Percentiles rank a stretch among this genome's conserved stretches.
Evolutionary conservation across 2,797 vertebrate species (phyloP).

Genomic region (Thunnus albacares): DNA sequence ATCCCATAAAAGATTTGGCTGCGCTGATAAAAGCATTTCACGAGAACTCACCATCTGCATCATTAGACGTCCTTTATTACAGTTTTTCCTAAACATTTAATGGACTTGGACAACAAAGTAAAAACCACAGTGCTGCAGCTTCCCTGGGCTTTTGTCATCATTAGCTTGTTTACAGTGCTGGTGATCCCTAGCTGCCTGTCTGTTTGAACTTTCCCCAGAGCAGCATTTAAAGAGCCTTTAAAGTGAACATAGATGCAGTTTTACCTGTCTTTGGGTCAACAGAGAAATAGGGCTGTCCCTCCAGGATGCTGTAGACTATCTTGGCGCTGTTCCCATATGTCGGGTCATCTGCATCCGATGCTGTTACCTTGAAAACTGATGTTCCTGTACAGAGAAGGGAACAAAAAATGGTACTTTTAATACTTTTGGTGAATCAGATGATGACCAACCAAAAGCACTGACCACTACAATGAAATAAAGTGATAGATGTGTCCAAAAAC

Average conservation of each 20-base stretch:
- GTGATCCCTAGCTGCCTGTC: background rate
- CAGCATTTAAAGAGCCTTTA: background rate
- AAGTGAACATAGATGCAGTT: background rate
- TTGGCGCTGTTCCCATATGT: constrained; percentile 93
- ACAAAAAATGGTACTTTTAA: background rate
- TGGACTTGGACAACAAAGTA: background rate
- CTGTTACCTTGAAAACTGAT: constrained; percentile 91
- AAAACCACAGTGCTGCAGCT: background rate
- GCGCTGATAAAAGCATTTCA: constrained; percentile 7
- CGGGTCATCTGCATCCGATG: constrained; percentile 91
- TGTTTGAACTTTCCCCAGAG: background rate
- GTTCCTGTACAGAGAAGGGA: constrained; percentile 83
- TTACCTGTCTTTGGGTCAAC: constrained; percentile 92
- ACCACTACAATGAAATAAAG: background rate
- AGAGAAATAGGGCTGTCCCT: constrained; percentile 92
- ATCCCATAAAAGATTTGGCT: constrained; percentile 2
- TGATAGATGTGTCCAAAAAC: too few species aligned
- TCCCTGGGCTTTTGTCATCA: background rate
- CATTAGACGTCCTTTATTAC: background rate
- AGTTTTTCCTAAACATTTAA: background rate
- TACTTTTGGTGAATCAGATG: background rate
- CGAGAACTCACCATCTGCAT: constrained; percentile 18
- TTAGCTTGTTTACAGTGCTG: constrained; percentile 8
- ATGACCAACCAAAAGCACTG: background rate
- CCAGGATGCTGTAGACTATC: constrained; percentile 92